Percentiles rank a stretch among this genome's conserved stretches.
phyloP scores from a whole-genome alignment of 1,140 invertebrate species.

The Anoplolepis gracilipes region DNA sequence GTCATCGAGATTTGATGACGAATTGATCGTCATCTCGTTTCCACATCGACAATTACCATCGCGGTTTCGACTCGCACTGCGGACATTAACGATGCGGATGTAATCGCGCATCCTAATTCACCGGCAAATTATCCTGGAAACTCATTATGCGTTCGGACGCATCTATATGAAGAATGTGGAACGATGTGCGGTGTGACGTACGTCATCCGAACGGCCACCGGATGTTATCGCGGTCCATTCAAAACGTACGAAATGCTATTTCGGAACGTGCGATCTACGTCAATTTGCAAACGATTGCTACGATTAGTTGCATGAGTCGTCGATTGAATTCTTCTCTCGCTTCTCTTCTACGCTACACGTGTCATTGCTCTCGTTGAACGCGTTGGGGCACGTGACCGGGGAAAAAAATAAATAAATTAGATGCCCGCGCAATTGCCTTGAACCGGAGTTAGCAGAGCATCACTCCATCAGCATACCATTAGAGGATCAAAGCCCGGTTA shows the following conservation, averaged over 20 bases:
- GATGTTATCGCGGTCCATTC: not conserved
- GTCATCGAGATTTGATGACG: conserved; percentile 5
- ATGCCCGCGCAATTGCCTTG: conserved; percentile 62
- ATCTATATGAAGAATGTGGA: conserved; percentile 7
- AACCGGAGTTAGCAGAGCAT: conserved; percentile 76
- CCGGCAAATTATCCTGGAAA: conserved; percentile 34
- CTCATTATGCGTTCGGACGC: conserved; percentile 21
- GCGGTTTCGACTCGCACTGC: conserved; percentile 2
- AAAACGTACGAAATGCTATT: not conserved
- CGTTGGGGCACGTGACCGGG: not conserved
- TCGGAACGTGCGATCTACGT: not conserved
- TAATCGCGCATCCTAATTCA: conserved; percentile 40
- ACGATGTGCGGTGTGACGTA: not conserved
- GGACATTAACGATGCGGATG: conserved; percentile 13
- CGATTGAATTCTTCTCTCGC: not conserved
- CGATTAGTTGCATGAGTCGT: not conserved
- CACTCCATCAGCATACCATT: conserved; percentile 78
- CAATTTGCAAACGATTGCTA: conserved; percentile 6
- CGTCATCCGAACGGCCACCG: not conserved
- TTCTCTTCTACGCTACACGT: conserved; percentile 58
- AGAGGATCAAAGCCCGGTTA: conserved; percentile 69
- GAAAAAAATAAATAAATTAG: conserved; percentile 58
- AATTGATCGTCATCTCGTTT: conserved; percentile 37
- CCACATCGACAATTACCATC: conserved; percentile 28
- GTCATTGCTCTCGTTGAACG: conserved; percentile 63